These are phyloP conservation scores for Babylonia areolata DNA, from an alignment of 1,140 invertebrate genomes.

Conservation along the genomic window DNA sequence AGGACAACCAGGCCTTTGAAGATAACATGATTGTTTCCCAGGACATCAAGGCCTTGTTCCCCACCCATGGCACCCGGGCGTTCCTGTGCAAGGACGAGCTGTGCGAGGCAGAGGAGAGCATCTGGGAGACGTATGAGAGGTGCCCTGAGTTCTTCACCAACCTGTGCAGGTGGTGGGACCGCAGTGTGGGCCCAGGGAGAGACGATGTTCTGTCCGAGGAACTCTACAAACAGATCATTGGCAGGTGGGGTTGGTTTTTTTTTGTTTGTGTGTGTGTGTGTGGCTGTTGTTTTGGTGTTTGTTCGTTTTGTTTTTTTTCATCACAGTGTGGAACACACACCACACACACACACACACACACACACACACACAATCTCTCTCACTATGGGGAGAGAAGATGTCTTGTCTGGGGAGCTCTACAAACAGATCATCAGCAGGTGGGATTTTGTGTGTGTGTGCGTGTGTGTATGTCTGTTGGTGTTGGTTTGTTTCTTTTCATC, in stretches of 20 bases:
- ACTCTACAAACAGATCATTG: constrained; percentile 41
- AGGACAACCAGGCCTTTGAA: too few relatives aligned
- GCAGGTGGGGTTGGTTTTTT: constrained; percentile 25
- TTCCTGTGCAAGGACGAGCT: constrained; percentile 48
- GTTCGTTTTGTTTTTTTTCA: too few relatives aligned
- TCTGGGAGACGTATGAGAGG: constrained; percentile 36
- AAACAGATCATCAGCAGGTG: too few relatives aligned
- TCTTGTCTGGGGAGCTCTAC: too few relatives aligned
- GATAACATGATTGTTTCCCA: neutral
- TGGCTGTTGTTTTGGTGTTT: neutral
- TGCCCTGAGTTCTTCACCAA: constrained; percentile 13
- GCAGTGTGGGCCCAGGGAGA: neutral
- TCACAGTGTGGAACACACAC: too few relatives aligned
- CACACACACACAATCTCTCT: too few relatives aligned
- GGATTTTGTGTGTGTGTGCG: too few relatives aligned
- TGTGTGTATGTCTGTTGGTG: too few relatives aligned
- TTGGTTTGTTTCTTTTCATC: too few relatives aligned
- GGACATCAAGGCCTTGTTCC: constrained; percentile 29
- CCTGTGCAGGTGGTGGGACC: constrained; percentile 32
- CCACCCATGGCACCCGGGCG: constrained; percentile 12
- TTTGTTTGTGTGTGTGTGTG: neutral
- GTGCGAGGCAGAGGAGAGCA: constrained; percentile 7
- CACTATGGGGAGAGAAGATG: too few relatives aligned
- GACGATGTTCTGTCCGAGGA: neutral
- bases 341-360: too few relatives aligned